Evolutionary conservation across 1,140 invertebrate species (phyloP).

Genomic region (Lutraria rhynchaena): DNA sequence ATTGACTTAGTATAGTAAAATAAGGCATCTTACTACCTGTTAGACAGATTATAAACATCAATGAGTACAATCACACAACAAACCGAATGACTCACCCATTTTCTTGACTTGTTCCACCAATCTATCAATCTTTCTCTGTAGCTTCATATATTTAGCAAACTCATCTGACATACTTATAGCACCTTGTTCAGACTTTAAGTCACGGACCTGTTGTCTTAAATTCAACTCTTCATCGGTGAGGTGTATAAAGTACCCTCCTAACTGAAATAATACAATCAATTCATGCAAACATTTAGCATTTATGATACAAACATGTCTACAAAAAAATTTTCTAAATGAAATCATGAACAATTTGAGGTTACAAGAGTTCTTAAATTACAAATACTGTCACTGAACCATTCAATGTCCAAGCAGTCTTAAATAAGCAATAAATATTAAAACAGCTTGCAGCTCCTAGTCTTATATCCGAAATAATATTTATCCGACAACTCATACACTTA

Average conservation of each 20-base stretch:
- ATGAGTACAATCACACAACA: too few species aligned
- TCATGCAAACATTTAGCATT: too few species aligned
- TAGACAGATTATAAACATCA: too few species aligned
- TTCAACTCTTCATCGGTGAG: conserved; percentile 69
- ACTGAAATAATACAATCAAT: conserved; percentile 59
- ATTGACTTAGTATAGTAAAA: too few species aligned
- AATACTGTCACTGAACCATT: too few species aligned
- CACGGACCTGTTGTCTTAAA: conserved; percentile 64
- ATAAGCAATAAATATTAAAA: not conserved
- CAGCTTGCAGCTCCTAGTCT: not conserved
- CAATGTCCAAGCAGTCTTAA: not conserved
- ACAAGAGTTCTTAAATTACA: too few species aligned
- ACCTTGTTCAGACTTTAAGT: conserved; percentile 70
- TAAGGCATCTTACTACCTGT: too few species aligned
- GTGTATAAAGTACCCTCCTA: conserved; percentile 63
- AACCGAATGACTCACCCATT: conserved; percentile 47
- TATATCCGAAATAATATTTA: not conserved
- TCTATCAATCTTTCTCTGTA: conserved; percentile 73
- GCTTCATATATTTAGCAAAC: conserved; percentile 72
- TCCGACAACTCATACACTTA: not conserved
- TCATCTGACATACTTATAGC: conserved; percentile 71
- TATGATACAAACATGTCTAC: too few species aligned
- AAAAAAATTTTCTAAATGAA: too few species aligned
- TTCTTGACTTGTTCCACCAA: conserved; percentile 65
- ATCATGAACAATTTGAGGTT: too few species aligned